Evolutionary conservation across 2,113 vertebrate species (phyloP).

Genomic region (Crypturellus undulatus): DNA sequence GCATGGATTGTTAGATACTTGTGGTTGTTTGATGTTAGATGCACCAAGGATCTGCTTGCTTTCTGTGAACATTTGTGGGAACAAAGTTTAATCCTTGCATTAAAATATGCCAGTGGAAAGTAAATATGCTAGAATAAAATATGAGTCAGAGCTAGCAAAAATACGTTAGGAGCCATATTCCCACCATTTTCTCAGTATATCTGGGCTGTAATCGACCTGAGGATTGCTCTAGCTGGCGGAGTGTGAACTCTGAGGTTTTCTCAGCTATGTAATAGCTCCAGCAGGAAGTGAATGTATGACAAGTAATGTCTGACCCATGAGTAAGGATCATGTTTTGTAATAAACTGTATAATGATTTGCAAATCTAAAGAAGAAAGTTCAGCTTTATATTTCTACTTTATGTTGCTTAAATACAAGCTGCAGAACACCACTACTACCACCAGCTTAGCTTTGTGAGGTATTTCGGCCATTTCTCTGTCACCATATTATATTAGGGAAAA

Average conservation of each 20-base stretch:
- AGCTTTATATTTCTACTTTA: not conserved
- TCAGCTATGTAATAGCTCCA: not conserved
- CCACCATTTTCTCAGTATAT: not conserved
- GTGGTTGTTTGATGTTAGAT: not conserved
- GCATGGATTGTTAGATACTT: not conserved
- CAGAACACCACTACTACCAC: accelerated
- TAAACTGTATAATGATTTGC: not conserved
- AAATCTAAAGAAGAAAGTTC: not conserved
- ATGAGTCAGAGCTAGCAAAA: not conserved
- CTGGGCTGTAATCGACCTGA: not conserved
- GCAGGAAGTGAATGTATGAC: not conserved
- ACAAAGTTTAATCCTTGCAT: not conserved
- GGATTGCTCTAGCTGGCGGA: not conserved
- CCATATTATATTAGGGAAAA: not conserved
- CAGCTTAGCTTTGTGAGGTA: not conserved
- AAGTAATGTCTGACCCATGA: not conserved
- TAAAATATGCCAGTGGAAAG: not conserved
- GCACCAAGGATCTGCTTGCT: not conserved
- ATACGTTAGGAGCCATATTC: not conserved
- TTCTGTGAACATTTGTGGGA: not conserved
- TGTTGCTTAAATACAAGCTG: not conserved
- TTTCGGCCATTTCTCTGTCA: not conserved
- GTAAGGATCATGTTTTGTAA: not conserved
- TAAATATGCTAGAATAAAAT: not conserved
- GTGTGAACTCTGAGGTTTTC: not conserved